Percentiles rank a stretch among this genome's conserved stretches.
phyloP scores from a whole-genome alignment of 2,113 vertebrate genomes.

The Hystrix cristata region DNA sequence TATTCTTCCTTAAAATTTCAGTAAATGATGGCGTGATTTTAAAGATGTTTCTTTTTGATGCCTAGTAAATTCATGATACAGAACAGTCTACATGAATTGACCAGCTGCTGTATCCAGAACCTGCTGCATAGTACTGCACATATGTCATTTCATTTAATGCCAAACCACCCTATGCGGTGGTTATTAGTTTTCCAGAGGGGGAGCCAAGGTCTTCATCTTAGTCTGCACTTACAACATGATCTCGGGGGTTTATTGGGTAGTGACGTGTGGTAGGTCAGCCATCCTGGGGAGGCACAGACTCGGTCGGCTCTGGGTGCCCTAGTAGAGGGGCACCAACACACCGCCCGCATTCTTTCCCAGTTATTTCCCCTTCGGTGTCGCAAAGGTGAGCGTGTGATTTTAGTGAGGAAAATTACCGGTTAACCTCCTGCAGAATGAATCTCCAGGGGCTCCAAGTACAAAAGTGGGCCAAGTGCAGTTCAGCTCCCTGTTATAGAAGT shows the following conservation, averaged over 20 bases:
- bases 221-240: neutral
- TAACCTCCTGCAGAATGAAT: neutral
- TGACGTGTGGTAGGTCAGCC: neutral
- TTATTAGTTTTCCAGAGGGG: neutral
- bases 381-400: neutral
- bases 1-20: neutral
- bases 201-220: neutral
- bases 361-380: neutral
- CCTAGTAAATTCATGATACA: no score
- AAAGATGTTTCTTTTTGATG: neutral
- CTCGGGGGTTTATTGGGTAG: neutral
- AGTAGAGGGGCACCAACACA: neutral
- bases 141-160: neutral
- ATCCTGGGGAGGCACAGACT: neutral
- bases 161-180: neutral
- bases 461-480: neutral
- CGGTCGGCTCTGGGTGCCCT: neutral
- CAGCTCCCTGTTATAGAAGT: neutral
- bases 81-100: rapidly evolving
- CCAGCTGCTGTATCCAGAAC: rapidly evolving
- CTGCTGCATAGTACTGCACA: neutral
- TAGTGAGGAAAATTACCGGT: neutral
- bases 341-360: neutral
- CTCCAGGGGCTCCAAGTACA: neutral
- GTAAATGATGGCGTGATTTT: neutral